A percentile compares a stretch with the other conserved stretches of the same genome.
Conservation (phyloP, 2,113 vertebrate genomes). For the Ceyx melanurus region DNA sequence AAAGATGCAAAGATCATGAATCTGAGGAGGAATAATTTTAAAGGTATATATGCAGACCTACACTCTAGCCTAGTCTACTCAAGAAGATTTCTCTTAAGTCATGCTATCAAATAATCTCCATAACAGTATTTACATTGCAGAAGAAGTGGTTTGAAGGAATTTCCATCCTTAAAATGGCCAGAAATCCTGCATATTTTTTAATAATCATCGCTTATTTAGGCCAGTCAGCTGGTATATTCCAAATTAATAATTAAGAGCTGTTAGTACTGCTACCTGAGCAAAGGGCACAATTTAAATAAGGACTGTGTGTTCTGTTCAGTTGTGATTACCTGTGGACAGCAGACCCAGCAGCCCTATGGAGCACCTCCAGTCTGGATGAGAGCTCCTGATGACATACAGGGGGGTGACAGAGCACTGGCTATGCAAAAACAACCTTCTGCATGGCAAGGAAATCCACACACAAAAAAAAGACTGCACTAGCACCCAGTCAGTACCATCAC, state of each 20-base stretch:
- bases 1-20: not conserved
- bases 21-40: not conserved
- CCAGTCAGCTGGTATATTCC: not conserved
- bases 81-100: not conserved
- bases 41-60: not conserved
- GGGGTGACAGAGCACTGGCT: not conserved
- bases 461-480: not conserved
- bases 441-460: not conserved
- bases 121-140: not conserved
- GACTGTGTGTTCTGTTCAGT: not conserved
- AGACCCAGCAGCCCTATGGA: not conserved
- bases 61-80: not conserved
- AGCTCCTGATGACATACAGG: not conserved
- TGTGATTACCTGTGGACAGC: not conserved
- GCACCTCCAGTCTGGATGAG: not conserved
- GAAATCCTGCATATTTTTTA: rapidly evolving
- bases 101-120: not conserved
- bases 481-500: rapidly evolving
- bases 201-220: not conserved
- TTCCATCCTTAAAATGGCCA: not conserved
- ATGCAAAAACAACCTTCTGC: not conserved
- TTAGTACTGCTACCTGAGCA: not conserved
- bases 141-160: not conserved
- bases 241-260: not conserved
- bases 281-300: not conserved